These are phyloP conservation scores for Trisateles emortualis DNA, from an alignment of 2,888 invertebrate genomes.

Conservation along the genomic window DNA sequence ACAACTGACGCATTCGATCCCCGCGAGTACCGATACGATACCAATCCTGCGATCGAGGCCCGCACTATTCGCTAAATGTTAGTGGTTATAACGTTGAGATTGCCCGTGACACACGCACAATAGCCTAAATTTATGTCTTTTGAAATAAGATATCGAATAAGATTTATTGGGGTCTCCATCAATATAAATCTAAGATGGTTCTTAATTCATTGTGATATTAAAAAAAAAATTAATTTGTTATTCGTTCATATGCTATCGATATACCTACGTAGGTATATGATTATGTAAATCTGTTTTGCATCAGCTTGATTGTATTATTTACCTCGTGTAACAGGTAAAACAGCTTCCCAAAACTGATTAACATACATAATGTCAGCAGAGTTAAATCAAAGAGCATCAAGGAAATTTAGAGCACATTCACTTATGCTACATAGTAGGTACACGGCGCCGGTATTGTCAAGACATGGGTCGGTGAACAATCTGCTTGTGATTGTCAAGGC, in stretches of 20 bases:
- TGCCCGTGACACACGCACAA: slow-evolving; percentile 68
- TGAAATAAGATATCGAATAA: slow-evolving; percentile 63
- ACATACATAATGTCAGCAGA: slow-evolving; percentile 12
- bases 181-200: slow-evolving; percentile 19
- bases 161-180: slow-evolving; percentile 61
- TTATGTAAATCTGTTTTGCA: not conserved
- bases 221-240: not conserved
- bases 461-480: slow-evolving; percentile 43
- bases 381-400: slow-evolving; percentile 2
- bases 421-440: not conserved
- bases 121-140: slow-evolving; percentile 64
- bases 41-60: slow-evolving; percentile 61
- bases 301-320: slow-evolving; percentile 3
- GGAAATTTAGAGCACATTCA: slow-evolving; percentile 13
- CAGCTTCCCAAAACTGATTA: slow-evolving; percentile 17
- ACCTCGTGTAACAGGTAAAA: slow-evolving; percentile 15
- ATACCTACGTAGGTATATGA: not conserved
- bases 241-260: not conserved
- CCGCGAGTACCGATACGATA: slow-evolving; percentile 55
- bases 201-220: not conserved
- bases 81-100: slow-evolving; percentile 51
- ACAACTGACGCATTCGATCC: slow-evolving; percentile 69
- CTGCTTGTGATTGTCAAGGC: slow-evolving; percentile 71
- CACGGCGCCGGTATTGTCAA: slow-evolving; percentile 7
- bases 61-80: slow-evolving; percentile 52